These are phyloP conservation scores for Nematolebias whitei DNA, from an alignment of 2,113 vertebrate species.

Conservation along the genomic window DNA sequence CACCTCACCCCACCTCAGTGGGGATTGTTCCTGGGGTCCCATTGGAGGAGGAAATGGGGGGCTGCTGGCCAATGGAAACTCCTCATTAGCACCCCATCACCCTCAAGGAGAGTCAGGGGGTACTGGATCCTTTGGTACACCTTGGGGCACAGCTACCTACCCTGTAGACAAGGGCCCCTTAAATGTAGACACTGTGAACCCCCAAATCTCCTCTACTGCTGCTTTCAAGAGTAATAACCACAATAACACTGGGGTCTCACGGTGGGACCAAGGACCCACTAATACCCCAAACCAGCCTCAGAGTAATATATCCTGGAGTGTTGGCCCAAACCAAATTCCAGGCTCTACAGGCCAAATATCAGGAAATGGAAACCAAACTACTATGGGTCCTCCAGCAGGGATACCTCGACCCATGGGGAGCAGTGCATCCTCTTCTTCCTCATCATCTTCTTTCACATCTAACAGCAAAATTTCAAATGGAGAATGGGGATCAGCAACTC, in stretches of 20 bases:
- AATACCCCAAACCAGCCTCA: constrained; percentile 71
- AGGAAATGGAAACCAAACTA: constrained; percentile 75
- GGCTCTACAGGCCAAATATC: constrained; percentile 55
- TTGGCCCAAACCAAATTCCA: constrained; percentile 56
- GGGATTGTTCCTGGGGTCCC: constrained; percentile 86
- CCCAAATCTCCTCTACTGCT: constrained; percentile 83
- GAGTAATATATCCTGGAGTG: constrained; percentile 84
- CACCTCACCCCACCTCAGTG: constrained; percentile 88
- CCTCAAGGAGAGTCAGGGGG: constrained; percentile 86
- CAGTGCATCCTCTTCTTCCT: constrained; percentile 79
- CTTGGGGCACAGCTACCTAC: constrained; percentile 89
- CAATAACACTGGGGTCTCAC: constrained; percentile 81
- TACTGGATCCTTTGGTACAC: constrained; percentile 87
- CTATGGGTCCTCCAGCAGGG: constrained; percentile 77
- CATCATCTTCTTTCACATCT: constrained; percentile 77
- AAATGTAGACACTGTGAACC: constrained; percentile 97
- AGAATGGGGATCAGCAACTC: constrained; percentile 89
- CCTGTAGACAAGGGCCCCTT: constrained; percentile 90
- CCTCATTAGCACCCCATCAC: constrained; percentile 76
- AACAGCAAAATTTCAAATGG: constrained; percentile 83
- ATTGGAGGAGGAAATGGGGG: constrained; percentile 65
- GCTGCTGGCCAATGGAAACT: constrained; percentile 87
- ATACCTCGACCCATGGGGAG: constrained; percentile 87
- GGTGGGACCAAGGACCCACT: constrained; percentile 87
- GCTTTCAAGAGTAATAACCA: constrained; percentile 85